Evolutionary conservation across 2,888 invertebrate genomes (phyloP), one percentile per base, ranked within the genome.

Genomic region (Leptinotarsa rubiginosa): DNA sequence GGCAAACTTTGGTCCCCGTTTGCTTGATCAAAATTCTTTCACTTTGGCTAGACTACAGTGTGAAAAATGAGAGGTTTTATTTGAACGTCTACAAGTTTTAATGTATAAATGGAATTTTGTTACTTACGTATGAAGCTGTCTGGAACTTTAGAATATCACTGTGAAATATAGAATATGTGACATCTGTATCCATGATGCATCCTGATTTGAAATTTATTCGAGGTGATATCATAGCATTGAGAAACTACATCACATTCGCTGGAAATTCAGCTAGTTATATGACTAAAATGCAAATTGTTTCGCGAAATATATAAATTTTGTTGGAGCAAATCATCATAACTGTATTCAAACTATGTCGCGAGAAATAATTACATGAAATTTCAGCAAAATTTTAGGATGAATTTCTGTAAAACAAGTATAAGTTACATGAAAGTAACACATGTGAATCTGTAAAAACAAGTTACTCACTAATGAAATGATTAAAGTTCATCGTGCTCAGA

Each of bases 1-100:
- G 68, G 68, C 68, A 68, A 68, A 52, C 56, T 68, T 68, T 31
- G 56, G 68, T 68, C 68, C 68, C 31, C 1, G 41, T 54, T 68
- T n/a, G 41, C 68, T 25, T 52, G 54, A 52, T 31, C 54, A 54
- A 54, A 52, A 68, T 68, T 54, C 68, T 68, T 31, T 68, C 16
- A 54, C 31, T 47, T 20, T 18, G 31, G 62, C 16, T 31, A 31
- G 62, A 62, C 25, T 31, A 31, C 62, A n/a, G 12, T 15, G 13
- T 62, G 12, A 31, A 62, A 31, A 41, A n/a, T 31, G 31, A 31
- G 1, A 62, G 7, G 62, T 31, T 25, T 62, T n/a, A 62, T 31
- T 41, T 25, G 62, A 41, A 62, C 12, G 62, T 56, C 41, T 62
- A 16, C 62, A n/a, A 62, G 25, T 31, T 41, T 62, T 62, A 41